Evolutionary conservation across 2,888 invertebrate species (phyloP).

Genomic region (Octodonta nipae): DNA sequence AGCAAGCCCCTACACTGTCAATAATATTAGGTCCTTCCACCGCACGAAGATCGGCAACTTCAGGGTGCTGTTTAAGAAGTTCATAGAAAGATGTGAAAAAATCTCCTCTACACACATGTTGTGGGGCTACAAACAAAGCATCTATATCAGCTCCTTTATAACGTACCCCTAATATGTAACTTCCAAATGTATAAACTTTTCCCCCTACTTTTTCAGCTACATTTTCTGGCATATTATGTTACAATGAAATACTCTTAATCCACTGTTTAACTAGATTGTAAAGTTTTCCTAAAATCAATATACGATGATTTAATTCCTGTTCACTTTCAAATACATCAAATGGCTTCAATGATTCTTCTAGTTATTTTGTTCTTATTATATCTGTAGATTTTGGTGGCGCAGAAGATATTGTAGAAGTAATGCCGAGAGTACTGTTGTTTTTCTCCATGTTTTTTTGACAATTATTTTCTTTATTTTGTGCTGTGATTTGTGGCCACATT

Average conservation of each 20-base stretch:
- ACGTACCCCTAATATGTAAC: slow-evolving; percentile 77
- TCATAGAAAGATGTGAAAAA: slow-evolving; percentile 95
- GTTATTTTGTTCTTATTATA: slow-evolving; percentile 56
- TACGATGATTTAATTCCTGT: slow-evolving; percentile 77
- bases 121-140: slow-evolving; percentile 91
- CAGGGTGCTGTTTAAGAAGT: slow-evolving; percentile 69
- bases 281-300: slow-evolving; percentile 71
- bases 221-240: slow-evolving; percentile 83
- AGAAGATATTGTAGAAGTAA: slow-evolving; percentile 88
- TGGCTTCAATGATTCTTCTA: slow-evolving; percentile 66
- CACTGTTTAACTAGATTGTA: slow-evolving; percentile 86
- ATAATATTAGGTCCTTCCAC: too few species aligned
- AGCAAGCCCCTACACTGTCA: too few species aligned
- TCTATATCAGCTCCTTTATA: slow-evolving; percentile 98
- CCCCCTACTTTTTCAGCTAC: slow-evolving; percentile 88
- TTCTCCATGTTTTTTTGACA: slow-evolving; percentile 40
- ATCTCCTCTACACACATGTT: slow-evolving; percentile 85
- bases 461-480: slow-evolving; percentile 23
- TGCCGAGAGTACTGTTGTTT: slow-evolving; percentile 68
- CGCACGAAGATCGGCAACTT: slow-evolving; percentile 72
- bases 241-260: slow-evolving; percentile 79
- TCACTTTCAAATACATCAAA: slow-evolving; percentile 85
- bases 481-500: slow-evolving; percentile 14
- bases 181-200: slow-evolving; percentile 98
- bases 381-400: slow-evolving; percentile 73